Base-by-base conservation (phyloP, 2,797 vertebrate genomes). In the Arctocebus calabarensis region DNA sequence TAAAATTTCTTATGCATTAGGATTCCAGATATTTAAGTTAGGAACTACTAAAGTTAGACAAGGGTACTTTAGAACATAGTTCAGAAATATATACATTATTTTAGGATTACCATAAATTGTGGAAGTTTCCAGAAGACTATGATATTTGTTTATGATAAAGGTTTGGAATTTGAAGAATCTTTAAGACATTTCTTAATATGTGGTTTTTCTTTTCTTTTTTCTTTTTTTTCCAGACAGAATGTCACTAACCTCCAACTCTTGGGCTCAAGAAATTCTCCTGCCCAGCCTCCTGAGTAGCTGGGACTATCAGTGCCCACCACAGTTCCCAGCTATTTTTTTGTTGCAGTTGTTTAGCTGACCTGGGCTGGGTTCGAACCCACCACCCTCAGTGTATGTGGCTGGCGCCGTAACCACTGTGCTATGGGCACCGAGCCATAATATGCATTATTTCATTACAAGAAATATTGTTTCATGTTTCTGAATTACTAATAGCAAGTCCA, bases 81-180 rank as follows among this genome's bases (percentile, higher is more conserved):
- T 88, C 66, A 73, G 25, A 57, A 66, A 84, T 84, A 75, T 5
- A 25, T 0, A 13, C 77, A 55, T 70, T 75, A 43, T 61, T 79
- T 89, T 86, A 95, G 22, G 20, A 75, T 43, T 84, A 87, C 64
- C 16, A 57, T 71, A 74, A 90, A 61, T 91, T 89, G 11, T 91
- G 32, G 81, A 93, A 74, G 20, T 81, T 45, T 22, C 9, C 23
- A 77, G 62, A 81, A 92, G 52, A 57, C 8, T 84, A 0, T 61
- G 40, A 84, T 27, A 85, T 7, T 52, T 52, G 48, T 52, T 52
- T 52, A 52, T 52, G 48, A 64, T 11, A 77, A 10, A 40, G 71
- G 29, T 94, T 84, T 85, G 0, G 37, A 86, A n/a, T 77, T 92
- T 90, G 23, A 85, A 91, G 22, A 85, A 89, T 62, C 17, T 62